Evolutionary conservation across 2,113 vertebrate species (phyloP).

Genomic region (Turnix velox): DNA sequence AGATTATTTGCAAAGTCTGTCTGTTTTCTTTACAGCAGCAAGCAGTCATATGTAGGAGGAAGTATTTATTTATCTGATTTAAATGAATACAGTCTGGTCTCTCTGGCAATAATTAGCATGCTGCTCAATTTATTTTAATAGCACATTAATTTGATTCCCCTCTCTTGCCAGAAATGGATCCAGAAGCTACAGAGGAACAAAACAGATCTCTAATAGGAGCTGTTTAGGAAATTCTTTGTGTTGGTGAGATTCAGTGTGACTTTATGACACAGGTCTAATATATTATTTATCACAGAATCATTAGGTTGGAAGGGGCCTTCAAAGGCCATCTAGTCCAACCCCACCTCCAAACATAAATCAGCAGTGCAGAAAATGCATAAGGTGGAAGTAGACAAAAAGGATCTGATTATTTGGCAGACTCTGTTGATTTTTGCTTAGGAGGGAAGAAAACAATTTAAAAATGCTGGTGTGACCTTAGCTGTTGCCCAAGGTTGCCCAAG

Average conservation of each 20-base stretch:
- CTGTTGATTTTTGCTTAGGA: not conserved
- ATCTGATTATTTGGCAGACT: not conserved
- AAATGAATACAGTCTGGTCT: conserved; percentile 10
- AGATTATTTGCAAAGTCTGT: not conserved
- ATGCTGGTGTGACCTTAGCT: not conserved
- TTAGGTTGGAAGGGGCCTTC: too few species aligned
- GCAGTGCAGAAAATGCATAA: not conserved
- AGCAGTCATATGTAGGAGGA: not conserved
- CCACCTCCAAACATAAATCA: not conserved
- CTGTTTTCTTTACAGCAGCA: not conserved
- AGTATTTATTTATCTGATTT: conserved; percentile 27
- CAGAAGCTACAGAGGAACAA: not conserved
- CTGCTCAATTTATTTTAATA: conserved; percentile 43
- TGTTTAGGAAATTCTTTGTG: not conserved
- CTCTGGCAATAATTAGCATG: conserved; percentile 26
- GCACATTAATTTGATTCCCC: not conserved
- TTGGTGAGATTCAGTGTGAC: not conserved
- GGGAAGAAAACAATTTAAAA: not conserved
- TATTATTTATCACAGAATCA: too few species aligned
- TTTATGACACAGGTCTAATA: not conserved
- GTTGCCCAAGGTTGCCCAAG: not conserved
- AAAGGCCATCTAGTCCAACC: too few species aligned
- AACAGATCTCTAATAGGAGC: not conserved
- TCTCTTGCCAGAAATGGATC: not conserved
- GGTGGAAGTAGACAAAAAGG: not conserved